Percentiles rank a stretch among this genome's conserved stretches.
phyloP scores from a whole-genome alignment of 2,888 invertebrate species.

The Cecidostiba fungosa region DNA sequence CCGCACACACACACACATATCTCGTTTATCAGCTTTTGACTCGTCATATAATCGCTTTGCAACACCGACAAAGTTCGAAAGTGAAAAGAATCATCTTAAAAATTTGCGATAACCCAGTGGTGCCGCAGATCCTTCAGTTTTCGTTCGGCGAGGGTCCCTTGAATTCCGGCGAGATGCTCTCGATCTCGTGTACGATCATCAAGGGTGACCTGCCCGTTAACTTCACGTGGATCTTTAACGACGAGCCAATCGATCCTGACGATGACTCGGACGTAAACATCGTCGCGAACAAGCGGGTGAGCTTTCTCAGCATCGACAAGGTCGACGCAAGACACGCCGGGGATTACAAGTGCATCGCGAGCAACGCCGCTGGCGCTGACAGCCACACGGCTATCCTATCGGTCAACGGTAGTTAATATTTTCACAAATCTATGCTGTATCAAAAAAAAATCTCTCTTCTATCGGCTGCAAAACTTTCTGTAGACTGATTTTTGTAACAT shows the following conservation, averaged over 20 bases:
- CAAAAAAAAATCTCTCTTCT: not conserved
- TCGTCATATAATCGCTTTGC: not conserved
- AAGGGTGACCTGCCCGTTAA: slow-evolving; percentile 85
- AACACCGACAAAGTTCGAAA: not conserved
- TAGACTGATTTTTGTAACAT: not conserved
- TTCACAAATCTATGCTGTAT: not conserved
- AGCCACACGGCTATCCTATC: slow-evolving; percentile 84
- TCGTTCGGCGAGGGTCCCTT: slow-evolving; percentile 82
- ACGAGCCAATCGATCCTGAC: slow-evolving; percentile 79
- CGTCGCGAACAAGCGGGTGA: slow-evolving; percentile 85
- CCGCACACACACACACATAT: too few species aligned
- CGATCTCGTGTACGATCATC: slow-evolving; percentile 83
- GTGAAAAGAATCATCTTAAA: not conserved
- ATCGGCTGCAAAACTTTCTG: not conserved
- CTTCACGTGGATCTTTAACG: slow-evolving; percentile 89
- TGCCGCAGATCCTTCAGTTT: slow-evolving; percentile 83
- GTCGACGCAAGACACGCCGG: slow-evolving; percentile 86
- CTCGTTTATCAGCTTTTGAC: not conserved
- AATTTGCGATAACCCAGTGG: slow-evolving; percentile 78
- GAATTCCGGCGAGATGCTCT: slow-evolving; percentile 82
- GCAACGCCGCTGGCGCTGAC: slow-evolving; percentile 85
- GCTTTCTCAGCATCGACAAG: slow-evolving; percentile 85
- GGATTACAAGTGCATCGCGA: slow-evolving; percentile 86
- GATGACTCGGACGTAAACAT: slow-evolving; percentile 83
- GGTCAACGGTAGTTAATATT: slow-evolving; percentile 84